Percentiles rank a stretch among this genome's conserved stretches.
phyloP scores from a whole-genome alignment of 1,140 invertebrate genomes.

The Asbolus verrucosus region DNA sequence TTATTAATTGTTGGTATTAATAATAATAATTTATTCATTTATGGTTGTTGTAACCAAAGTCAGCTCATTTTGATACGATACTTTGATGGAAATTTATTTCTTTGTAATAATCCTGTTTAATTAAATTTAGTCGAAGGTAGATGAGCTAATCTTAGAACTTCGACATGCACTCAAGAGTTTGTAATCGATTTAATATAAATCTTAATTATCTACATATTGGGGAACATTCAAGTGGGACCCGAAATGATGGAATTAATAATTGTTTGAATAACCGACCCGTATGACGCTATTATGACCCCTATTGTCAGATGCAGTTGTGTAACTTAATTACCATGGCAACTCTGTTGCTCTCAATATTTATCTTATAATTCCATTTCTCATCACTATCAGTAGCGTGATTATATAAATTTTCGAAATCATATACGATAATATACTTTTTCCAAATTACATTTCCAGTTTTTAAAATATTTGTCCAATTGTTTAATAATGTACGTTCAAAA shows the following conservation, averaged over 20 bases:
- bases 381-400: too few relatives aligned
- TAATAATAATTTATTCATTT: too few relatives aligned
- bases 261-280: conserved; percentile 43
- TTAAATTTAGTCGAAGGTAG: conserved; percentile 24
- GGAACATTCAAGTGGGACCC: conserved; percentile 22
- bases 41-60: too few relatives aligned
- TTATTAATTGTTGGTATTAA: too few relatives aligned
- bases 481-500: too few relatives aligned
- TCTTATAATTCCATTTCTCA: conserved; percentile 10
- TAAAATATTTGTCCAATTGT: too few relatives aligned
- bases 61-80: too few relatives aligned
- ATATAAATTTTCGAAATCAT: too few relatives aligned
- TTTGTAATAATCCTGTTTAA: neutral
- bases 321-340: conserved; percentile 29
- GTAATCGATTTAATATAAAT: conserved; percentile 37
- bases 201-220: conserved; percentile 39
- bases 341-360: conserved; percentile 19
- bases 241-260: conserved; percentile 44
- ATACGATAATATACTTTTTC: too few relatives aligned
- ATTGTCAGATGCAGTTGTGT: conserved; percentile 39
- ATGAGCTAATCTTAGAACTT: conserved; percentile 34
- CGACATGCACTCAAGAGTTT: conserved; percentile 36
- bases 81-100: too few relatives aligned
- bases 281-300: conserved; percentile 39
- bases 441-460: too few relatives aligned